phyloP scores from a whole-genome alignment of 1,140 invertebrate species.

The Lepidurus apus region DNA sequence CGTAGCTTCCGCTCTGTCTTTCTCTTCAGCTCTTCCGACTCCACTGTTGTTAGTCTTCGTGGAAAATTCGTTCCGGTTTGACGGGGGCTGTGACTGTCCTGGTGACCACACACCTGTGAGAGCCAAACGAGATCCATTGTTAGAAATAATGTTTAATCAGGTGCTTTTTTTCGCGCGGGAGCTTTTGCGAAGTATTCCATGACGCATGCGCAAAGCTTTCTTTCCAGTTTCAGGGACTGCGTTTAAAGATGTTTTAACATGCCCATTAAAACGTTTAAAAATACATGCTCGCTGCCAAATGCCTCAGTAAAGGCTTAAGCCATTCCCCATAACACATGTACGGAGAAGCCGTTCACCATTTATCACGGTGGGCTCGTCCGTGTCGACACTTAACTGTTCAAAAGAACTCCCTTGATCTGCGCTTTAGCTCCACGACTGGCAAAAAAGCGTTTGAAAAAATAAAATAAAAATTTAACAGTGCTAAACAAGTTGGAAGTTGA shows the following conservation, averaged over 20 bases:
- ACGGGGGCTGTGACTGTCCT: conserved; percentile 29
- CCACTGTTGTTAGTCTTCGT: conserved; percentile 25
- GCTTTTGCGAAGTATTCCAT: not conserved
- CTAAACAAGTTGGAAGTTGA: too few relatives aligned
- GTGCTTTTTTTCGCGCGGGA: not conserved
- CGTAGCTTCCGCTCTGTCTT: conserved; percentile 14
- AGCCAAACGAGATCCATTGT: not conserved
- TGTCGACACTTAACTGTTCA: not conserved
- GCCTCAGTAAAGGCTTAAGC: not conserved
- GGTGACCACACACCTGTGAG: conserved; percentile 37
- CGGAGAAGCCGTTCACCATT: not conserved
- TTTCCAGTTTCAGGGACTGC: not conserved
- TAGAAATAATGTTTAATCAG: not conserved
- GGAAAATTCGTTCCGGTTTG: conserved; percentile 23
- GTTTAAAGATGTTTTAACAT: not conserved
- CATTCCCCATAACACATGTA: conserved; percentile 4
- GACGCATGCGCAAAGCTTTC: not conserved
- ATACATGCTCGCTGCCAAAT: not conserved
- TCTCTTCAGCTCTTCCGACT: not conserved
- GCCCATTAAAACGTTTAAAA: not conserved
- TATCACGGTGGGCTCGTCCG: not conserved
- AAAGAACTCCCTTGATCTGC: not conserved
- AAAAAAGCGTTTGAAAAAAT: not conserved
- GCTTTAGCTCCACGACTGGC: not conserved
- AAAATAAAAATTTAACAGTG: not conserved